Conservation (phyloP, 2,113 vertebrate species). For the Natator depressus region DNA sequence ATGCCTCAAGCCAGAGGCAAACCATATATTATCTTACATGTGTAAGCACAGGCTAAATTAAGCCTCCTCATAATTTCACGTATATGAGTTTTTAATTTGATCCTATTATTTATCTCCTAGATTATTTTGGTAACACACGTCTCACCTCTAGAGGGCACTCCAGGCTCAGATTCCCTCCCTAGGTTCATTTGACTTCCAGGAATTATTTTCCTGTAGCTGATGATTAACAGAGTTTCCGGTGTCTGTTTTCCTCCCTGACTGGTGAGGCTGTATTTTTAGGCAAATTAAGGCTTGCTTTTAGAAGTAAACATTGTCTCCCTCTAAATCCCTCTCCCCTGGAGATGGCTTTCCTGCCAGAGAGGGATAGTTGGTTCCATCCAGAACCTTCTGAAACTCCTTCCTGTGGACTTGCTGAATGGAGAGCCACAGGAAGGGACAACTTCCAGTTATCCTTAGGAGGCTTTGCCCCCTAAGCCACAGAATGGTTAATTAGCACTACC, state of each 20-base stretch:
- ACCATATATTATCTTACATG: accelerated
- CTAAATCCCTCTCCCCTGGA: not conserved
- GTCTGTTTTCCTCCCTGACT: not conserved
- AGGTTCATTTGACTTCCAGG: not conserved
- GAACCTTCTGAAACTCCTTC: accelerated
- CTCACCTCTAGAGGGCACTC: constrained; percentile 51
- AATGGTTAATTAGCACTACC: not conserved
- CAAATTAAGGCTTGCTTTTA: not conserved
- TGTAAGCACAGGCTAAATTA: accelerated
- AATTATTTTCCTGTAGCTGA: not conserved
- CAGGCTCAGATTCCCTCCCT: not conserved
- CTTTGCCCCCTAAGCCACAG: not conserved
- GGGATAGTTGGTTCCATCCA: not conserved
- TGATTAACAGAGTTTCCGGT: not conserved
- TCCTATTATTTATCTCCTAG: not conserved
- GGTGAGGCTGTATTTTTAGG: not conserved
- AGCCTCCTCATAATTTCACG: accelerated
- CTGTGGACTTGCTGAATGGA: not conserved
- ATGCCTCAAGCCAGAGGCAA: not conserved
- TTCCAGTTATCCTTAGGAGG: not conserved
- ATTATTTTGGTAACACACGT: not conserved
- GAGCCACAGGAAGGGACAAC: not conserved
- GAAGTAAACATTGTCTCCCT: not conserved
- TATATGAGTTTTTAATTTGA: not conserved
- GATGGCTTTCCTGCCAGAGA: not conserved